Evolutionary conservation across 2,113 vertebrate species (phyloP), one percentile per base, ranked within the genome.

Genomic region (Scytalopus superciliaris): DNA sequence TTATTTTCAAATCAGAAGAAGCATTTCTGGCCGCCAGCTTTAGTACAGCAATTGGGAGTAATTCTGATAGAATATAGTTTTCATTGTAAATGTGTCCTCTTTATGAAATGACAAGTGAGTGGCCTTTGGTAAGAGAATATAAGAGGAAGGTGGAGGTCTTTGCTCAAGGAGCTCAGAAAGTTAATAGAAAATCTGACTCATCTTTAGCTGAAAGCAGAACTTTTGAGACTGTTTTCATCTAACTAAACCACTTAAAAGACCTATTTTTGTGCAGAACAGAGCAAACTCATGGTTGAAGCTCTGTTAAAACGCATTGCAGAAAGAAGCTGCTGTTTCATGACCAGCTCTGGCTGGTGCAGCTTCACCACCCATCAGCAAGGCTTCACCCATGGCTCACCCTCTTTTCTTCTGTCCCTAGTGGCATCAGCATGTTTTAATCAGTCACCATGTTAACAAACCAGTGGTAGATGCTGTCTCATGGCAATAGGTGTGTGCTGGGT

Each of bases 381-480:
- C 44, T 52, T 85, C 1, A 0, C 37, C 44, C 2, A 1, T 31
- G 45, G 18, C 66, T 87, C 28, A 3, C 52, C 4, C 0, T 42
- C 42, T 89, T 77, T 31, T 55, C 50, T 68, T 67, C 63, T 42
- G 31, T 67, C 27, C 5, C 37, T 37, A 11, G 33, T 42, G 64
- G 19, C 55, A 25, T 31, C 53, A 52, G 24, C 19, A 3, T 21
- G 16, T 75, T 84, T 84, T 79, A 27, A 8, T 90, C 24, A 50
- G 50, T n/a, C 35, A 11, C 10, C 1, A 1, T 72, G 60, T 33
- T 89, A 39, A 55, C 47, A 44, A 63, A 37, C 2, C 12, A 23
- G 50, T 12, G 47, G 69, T n/a, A 2, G 8, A 1, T 70, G 60
- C 35, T 82, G n/a, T 9, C 35, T 78, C 6, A 17, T 27, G 50